Percentiles rank a stretch among this genome's conserved stretches.
Conservation (phyloP, 1,140 invertebrate genomes). For the Colletes gigas region DNA sequence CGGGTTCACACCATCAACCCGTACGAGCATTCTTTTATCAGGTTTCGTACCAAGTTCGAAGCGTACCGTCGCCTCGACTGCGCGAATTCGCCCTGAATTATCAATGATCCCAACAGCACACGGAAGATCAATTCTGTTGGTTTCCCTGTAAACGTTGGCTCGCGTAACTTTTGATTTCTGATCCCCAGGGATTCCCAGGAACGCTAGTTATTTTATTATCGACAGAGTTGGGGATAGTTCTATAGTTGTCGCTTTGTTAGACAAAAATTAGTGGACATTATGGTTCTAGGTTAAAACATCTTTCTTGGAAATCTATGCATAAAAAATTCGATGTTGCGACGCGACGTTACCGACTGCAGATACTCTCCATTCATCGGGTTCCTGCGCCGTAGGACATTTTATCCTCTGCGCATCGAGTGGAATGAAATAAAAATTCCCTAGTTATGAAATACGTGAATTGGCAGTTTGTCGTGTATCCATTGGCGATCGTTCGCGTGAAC, state of each 20-base stretch:
- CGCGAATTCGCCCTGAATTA: too few species aligned
- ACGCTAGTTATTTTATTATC: neutral
- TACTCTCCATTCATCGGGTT: neutral
- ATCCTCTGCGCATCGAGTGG: neutral
- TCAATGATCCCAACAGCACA: neutral
- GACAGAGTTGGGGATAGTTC: neutral
- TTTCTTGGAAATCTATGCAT: neutral
- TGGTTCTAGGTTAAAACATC: neutral
- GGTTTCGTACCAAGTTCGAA: too few species aligned
- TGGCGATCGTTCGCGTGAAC: neutral
- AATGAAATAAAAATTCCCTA: neutral
- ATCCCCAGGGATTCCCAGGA: neutral
- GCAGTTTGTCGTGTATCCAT: neutral
- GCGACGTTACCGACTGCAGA: constrained; percentile 27
- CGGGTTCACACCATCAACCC: neutral
- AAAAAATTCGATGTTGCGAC: neutral
- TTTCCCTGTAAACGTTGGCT: neutral
- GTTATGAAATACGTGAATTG: neutral
- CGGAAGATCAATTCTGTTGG: too few species aligned
- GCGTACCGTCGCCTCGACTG: too few species aligned
- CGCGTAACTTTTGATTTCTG: neutral
- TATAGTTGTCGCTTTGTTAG: neutral
- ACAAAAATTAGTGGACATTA: neutral
- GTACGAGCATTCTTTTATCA: too few species aligned
- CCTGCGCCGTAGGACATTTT: neutral